phyloP scores from a whole-genome alignment of 2,797 vertebrate species.

The Crocidura indochinensis region DNA sequence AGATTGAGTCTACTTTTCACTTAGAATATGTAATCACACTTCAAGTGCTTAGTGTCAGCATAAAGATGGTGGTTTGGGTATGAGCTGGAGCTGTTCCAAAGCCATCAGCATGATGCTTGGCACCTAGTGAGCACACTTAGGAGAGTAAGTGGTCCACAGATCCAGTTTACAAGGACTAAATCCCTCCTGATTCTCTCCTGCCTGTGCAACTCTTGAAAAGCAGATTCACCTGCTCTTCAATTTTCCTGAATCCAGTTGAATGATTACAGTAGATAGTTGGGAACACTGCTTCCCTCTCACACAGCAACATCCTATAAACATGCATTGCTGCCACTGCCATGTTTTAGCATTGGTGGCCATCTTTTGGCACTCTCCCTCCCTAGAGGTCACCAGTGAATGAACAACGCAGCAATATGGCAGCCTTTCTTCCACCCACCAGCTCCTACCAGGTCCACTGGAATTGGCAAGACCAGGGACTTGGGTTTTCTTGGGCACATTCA shows the following conservation, averaged over 20 bases:
- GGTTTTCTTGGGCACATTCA: too few species aligned
- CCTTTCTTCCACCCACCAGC: not conserved
- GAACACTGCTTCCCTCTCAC: not conserved
- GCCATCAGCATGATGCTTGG: not conserved
- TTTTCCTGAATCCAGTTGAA: too few species aligned
- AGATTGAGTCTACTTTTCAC: not conserved
- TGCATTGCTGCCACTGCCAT: not conserved
- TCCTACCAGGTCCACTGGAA: too few species aligned
- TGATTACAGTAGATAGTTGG: too few species aligned
- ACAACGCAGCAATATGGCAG: not conserved
- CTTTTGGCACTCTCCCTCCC: not conserved
- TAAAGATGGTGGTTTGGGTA: not conserved
- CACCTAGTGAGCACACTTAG: not conserved
- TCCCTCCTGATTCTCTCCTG: too few species aligned
- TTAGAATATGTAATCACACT: not conserved
- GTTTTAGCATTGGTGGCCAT: not conserved
- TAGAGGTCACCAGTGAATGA: not conserved
- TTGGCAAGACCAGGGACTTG: too few species aligned
- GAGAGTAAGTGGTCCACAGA: not conserved
- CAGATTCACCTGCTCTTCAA: too few species aligned
- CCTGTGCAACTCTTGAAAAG: not conserved
- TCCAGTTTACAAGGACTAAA: too few species aligned
- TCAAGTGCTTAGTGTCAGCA: not conserved
- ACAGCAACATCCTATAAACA: not conserved
- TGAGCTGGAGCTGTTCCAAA: not conserved